These are phyloP conservation scores for Synergus japonicus DNA, from an alignment of 2,888 invertebrate species.

Conservation along the genomic window DNA sequence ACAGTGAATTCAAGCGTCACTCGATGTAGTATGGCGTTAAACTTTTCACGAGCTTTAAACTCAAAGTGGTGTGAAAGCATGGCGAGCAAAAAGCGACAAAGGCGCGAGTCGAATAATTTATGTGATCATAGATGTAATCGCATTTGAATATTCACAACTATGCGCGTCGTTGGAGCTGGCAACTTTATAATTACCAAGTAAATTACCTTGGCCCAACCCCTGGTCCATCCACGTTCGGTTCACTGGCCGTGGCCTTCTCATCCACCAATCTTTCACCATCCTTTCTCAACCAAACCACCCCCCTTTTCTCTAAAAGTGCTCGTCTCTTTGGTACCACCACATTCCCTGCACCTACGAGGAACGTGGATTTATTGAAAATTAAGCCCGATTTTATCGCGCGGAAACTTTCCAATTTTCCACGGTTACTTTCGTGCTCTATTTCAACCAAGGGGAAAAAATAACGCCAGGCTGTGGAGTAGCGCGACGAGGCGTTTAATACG, in stretches of 20 bases:
- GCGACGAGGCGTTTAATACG: slow-evolving; percentile 22
- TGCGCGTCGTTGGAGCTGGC: slow-evolving; percentile 63
- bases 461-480: slow-evolving; percentile 33
- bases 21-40: slow-evolving; percentile 1
- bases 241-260: slow-evolving; percentile 2
- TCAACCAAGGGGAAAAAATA: slow-evolving; percentile 48
- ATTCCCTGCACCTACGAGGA: slow-evolving; percentile 52
- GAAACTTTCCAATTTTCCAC: slow-evolving; percentile 74
- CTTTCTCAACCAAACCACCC: slow-evolving; percentile 42
- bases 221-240: neutral
- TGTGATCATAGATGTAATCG: slow-evolving; percentile 73
- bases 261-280: slow-evolving; percentile 35
- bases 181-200: slow-evolving; percentile 74
- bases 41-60: slow-evolving; percentile 52
- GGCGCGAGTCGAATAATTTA: slow-evolving; percentile 65
- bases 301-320: neutral
- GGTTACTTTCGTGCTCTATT: slow-evolving; percentile 67
- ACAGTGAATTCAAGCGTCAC: neutral
- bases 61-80: slow-evolving; percentile 46
- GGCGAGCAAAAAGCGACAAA: slow-evolving; percentile 45
- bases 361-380: slow-evolving; percentile 73
- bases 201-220: slow-evolving; percentile 64
- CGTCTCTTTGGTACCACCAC: slow-evolving; percentile 46
- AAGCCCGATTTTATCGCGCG: slow-evolving; percentile 73
- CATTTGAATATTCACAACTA: slow-evolving; percentile 73